phyloP scores from a whole-genome alignment of 1,140 invertebrate genomes.

The Cherax destructor region DNA sequence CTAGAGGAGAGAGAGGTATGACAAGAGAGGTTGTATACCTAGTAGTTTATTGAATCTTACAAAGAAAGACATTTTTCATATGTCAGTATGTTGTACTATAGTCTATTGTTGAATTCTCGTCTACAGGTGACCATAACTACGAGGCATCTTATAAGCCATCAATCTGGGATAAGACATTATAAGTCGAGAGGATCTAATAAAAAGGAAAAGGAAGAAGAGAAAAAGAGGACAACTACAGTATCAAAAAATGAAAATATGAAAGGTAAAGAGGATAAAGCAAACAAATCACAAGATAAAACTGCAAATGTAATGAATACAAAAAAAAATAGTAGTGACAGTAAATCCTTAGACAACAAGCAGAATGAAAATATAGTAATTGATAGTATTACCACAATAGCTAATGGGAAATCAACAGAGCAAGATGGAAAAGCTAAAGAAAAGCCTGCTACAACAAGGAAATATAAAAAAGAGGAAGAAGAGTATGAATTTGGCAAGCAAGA shows the following conservation, averaged over 20 bases:
- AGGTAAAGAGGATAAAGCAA: not conserved
- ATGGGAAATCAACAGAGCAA: not conserved
- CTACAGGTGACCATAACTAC: constrained; percentile 78
- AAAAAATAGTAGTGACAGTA: not conserved
- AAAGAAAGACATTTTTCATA: no score
- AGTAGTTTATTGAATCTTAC: no score
- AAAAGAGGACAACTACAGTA: not conserved
- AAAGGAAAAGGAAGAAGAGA: constrained; percentile 54
- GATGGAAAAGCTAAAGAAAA: constrained; percentile 14
- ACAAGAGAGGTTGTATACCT: no score
- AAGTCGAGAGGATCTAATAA: constrained; percentile 72
- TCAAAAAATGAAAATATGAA: constrained; percentile 1
- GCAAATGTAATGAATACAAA: not conserved
- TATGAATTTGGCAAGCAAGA: constrained; percentile 73
- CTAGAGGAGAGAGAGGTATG: no score
- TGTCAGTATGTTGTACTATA: no score
- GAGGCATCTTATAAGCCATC: constrained; percentile 78
- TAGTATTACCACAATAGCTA: not conserved
- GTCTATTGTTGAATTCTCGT: not conserved
- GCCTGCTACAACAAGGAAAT: not conserved
- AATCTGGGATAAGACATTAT: constrained; percentile 80
- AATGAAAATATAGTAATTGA: not conserved
- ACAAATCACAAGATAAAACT: not conserved
- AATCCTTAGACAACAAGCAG: not conserved
- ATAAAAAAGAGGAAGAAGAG: constrained; percentile 52